Evolutionary conservation across 2,888 invertebrate genomes (phyloP).

Genomic region (Pandemis cinnamomeana): DNA sequence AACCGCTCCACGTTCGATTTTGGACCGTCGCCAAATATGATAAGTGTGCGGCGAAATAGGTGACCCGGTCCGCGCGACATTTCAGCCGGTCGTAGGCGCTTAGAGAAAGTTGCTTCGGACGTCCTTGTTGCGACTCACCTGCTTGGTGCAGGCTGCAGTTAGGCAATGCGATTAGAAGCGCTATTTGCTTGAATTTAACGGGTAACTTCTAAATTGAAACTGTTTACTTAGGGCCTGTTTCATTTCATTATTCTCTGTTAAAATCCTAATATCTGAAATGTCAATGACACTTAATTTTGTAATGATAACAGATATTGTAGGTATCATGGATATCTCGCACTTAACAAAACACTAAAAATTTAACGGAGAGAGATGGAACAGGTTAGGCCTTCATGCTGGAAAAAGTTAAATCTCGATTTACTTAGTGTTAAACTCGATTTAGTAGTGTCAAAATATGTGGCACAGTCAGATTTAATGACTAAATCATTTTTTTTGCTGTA

Average conservation of each 20-base stretch:
- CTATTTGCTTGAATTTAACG: neutral
- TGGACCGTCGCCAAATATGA: conserved; percentile 59
- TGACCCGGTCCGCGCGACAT: conserved; percentile 72
- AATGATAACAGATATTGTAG: no score
- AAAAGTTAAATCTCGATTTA: no score
- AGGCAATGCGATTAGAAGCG: conserved; percentile 17
- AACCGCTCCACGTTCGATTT: conserved; percentile 50
- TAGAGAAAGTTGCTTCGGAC: conserved; percentile 70
- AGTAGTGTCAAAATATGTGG: no score
- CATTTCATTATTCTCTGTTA: neutral
- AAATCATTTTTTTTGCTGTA: no score
- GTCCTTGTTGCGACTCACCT: conserved; percentile 64
- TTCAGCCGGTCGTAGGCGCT: conserved; percentile 62
- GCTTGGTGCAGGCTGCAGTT: conserved; percentile 26
- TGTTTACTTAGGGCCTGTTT: neutral
- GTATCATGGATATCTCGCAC: no score
- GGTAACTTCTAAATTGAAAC: neutral
- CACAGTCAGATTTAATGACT: no score
- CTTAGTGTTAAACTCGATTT: no score
- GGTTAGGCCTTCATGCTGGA: no score
- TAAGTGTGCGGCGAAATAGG: conserved; percentile 63
- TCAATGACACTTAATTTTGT: no score
- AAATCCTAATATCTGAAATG: neutral
- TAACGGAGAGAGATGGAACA: no score
- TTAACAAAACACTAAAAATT: no score